A percentile compares a stretch with the other conserved stretches of the same genome.
phyloP scores from a whole-genome alignment of 1,140 invertebrate species.

The Potamilus streckersoni region DNA sequence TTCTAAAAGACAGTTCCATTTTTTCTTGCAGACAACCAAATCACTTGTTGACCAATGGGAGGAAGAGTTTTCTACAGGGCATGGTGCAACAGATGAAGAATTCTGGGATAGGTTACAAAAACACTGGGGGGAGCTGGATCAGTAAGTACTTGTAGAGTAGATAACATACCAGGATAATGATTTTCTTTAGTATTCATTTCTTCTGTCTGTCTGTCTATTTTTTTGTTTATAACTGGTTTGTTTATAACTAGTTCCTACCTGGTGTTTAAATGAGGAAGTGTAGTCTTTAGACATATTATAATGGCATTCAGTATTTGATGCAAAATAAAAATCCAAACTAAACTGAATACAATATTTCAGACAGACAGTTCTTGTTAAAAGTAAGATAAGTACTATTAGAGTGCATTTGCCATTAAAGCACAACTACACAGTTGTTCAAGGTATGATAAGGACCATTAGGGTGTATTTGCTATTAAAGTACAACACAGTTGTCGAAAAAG shows the following conservation, averaged over 20 bases:
- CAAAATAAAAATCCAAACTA: too few species aligned
- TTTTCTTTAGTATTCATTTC: background rate
- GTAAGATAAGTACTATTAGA: too few species aligned
- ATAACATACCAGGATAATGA: background rate
- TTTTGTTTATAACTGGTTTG: background rate
- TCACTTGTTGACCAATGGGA: constrained; percentile 70
- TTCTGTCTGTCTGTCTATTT: background rate
- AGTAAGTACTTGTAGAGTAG: constrained; percentile 42
- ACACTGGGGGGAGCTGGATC: constrained; percentile 81
- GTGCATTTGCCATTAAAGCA: too few species aligned
- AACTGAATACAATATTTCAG: too few species aligned
- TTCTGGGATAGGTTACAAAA: constrained; percentile 83
- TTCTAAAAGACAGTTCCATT: background rate
- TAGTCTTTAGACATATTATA: too few species aligned
- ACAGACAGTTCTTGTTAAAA: too few species aligned
- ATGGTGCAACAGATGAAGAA: constrained; percentile 70
- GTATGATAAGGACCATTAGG: too few species aligned
- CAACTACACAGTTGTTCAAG: too few species aligned
- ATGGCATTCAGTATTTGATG: too few species aligned
- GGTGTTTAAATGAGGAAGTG: background rate
- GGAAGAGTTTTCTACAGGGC: constrained; percentile 69
- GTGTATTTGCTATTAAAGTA: too few species aligned
- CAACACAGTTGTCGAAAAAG: too few species aligned
- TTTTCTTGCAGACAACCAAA: constrained; percentile 38
- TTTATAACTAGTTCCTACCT: background rate